Evolutionary conservation across 2,113 vertebrate species (phyloP).

Genomic region (Corvus cornix): DNA sequence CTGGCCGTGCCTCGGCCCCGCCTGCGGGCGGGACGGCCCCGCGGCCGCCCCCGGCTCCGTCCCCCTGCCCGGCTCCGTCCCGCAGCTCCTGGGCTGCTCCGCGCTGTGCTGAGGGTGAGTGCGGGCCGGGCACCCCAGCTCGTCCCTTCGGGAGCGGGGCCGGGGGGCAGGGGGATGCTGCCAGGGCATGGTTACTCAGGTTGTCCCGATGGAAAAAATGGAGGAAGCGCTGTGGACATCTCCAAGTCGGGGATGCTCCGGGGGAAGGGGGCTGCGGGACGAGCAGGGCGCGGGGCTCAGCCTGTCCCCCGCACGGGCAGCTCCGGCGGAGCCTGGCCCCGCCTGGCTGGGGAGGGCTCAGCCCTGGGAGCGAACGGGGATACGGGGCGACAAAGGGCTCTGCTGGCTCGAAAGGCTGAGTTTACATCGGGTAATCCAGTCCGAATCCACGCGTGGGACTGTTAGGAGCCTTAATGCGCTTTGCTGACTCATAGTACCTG

Average conservation of each 20-base stretch:
- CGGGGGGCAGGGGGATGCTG: neutral
- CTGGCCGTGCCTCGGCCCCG: neutral
- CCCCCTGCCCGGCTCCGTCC: neutral
- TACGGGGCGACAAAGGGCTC: neutral
- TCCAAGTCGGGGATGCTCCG: neutral
- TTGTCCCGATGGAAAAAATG: accelerated
- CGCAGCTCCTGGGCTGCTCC: accelerated
- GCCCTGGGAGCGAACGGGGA: neutral
- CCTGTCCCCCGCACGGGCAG: neutral
- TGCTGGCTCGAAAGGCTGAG: neutral
- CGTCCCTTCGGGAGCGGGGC: no score
- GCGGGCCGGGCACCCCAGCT: neutral
- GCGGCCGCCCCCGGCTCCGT: accelerated
- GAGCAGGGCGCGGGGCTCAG: neutral
- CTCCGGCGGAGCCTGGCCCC: neutral
- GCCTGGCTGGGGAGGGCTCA: neutral
- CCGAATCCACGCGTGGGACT: neutral
- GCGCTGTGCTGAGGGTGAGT: conserved; percentile 7
- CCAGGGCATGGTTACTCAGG: neutral
- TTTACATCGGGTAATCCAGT: accelerated
- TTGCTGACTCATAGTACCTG: neutral
- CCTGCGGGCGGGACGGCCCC: neutral
- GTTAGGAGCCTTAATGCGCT: neutral
- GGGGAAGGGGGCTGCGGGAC: neutral
- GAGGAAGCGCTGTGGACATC: accelerated